phyloP scores from a whole-genome alignment of 92 coral and sea anemone genomes.

The Porites divaricata region DNA sequence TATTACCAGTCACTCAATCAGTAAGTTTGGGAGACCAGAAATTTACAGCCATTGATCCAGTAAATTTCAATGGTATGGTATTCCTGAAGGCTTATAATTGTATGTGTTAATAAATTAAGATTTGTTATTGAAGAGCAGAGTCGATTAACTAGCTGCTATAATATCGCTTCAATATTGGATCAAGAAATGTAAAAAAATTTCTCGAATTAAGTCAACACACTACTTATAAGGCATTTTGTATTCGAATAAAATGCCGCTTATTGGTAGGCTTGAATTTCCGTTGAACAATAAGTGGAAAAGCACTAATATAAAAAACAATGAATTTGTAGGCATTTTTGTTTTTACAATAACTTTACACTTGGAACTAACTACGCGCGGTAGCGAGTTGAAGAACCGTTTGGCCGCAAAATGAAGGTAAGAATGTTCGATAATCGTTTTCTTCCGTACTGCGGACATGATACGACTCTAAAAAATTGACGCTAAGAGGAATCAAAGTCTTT shows the following conservation, averaged over 20 bases:
- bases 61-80: not conserved
- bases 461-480: not conserved
- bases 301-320: not conserved
- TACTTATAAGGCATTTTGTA: not conserved
- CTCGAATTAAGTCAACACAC: not conserved
- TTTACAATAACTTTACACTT: not conserved
- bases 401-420: not conserved
- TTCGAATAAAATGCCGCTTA: not conserved
- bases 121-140: not conserved
- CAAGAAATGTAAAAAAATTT: not conserved
- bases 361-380: not conserved
- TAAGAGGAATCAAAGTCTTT: not conserved
- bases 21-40: too few relatives aligned
- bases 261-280: not conserved
- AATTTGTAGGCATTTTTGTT: not conserved
- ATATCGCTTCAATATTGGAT: not conserved
- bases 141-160: not conserved
- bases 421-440: not conserved
- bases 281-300: not conserved
- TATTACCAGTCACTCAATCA: too few relatives aligned
- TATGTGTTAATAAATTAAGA: not conserved
- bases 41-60: too few relatives aligned
- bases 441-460: not conserved
- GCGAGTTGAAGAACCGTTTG: not conserved
- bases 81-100: not conserved